Conservation (phyloP, 2,888 invertebrate genomes). For the Drosophila atripex region DNA sequence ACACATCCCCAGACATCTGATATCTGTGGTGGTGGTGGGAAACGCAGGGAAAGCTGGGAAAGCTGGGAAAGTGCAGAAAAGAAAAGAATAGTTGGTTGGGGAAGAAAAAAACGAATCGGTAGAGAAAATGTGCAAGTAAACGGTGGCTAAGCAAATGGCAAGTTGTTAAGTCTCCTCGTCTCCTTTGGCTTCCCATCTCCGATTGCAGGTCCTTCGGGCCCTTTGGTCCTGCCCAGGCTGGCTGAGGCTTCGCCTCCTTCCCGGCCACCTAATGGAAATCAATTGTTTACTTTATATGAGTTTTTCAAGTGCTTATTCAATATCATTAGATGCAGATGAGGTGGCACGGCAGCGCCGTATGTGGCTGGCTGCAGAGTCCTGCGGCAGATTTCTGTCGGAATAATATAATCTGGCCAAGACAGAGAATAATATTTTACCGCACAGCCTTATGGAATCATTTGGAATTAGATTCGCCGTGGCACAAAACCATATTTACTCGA, state of each 20-base stretch:
- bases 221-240: slow-evolving; percentile 19
- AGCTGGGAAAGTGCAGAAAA: slow-evolving; percentile 56
- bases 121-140: slow-evolving; percentile 71
- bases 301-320: slow-evolving; percentile 78
- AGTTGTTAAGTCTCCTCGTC: slow-evolving; percentile 71
- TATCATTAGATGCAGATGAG: slow-evolving; percentile 72
- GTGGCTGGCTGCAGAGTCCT: background rate
- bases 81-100: slow-evolving; percentile 23
- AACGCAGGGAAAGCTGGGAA: slow-evolving; percentile 10
- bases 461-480: slow-evolving; percentile 27
- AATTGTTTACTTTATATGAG: slow-evolving; percentile 78
- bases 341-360: slow-evolving; percentile 40
- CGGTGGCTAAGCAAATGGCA: slow-evolving; percentile 72
- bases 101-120: slow-evolving; percentile 38
- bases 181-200: slow-evolving; percentile 17
- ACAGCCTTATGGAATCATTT: slow-evolving; percentile 21
- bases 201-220: background rate
- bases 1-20: slow-evolving; percentile 5
- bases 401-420: slow-evolving; percentile 18
- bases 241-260: background rate
- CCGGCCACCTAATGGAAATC: slow-evolving; percentile 67
- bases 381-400: background rate
- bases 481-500: slow-evolving; percentile 19
- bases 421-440: background rate
- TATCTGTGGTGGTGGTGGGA: slow-evolving; percentile 16